phyloP scores from a whole-genome alignment of 2,888 invertebrate genomes.

The Ptilodon capucinus region DNA sequence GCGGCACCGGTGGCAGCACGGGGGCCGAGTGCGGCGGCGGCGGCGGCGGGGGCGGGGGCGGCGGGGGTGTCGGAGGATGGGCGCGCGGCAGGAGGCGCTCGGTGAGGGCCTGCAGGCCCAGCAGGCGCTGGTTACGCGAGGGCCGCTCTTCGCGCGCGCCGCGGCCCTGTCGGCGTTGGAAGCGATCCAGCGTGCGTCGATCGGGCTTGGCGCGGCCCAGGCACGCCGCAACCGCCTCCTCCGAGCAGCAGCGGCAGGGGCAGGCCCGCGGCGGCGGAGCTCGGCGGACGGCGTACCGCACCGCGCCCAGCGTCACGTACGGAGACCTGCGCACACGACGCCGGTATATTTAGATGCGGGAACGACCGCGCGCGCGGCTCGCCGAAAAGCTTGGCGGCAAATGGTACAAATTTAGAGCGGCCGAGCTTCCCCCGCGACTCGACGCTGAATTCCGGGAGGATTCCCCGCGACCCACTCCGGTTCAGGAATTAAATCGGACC shows the following conservation, averaged over 20 bases:
- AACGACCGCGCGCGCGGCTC: constrained; percentile 56
- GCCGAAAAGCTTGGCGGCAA: constrained; percentile 71
- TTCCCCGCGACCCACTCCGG: constrained; percentile 75
- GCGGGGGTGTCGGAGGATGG: constrained; percentile 45
- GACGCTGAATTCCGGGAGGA: constrained; percentile 75
- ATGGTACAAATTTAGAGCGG: constrained; percentile 77
- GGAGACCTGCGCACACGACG: constrained; percentile 72
- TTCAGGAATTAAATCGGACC: constrained; percentile 62
- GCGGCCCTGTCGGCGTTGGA: constrained; percentile 89
- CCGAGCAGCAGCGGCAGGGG: constrained; percentile 81
- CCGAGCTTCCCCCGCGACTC: constrained; percentile 67
- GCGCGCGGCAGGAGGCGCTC: constrained; percentile 87
- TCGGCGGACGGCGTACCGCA: constrained; percentile 87
- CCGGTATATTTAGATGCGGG: constrained; percentile 46
- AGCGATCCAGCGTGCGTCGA: constrained; percentile 90
- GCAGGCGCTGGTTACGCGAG: constrained; percentile 86
- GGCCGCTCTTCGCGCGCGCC: constrained; percentile 77
- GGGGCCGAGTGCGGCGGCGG: constrained; percentile 77
- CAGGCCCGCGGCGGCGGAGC: constrained; percentile 84
- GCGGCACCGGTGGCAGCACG: constrained; percentile 81
- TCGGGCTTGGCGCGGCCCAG: constrained; percentile 77
- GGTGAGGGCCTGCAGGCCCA: constrained; percentile 91
- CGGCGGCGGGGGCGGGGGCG: constrained; percentile 65
- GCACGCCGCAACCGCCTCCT: constrained; percentile 80
- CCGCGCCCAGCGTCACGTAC: constrained; percentile 87